Percentiles rank a stretch among this genome's conserved stretches.
Evolutionary conservation across 2,888 invertebrate species (phyloP).

Genomic region (Zelleria hepariella): DNA sequence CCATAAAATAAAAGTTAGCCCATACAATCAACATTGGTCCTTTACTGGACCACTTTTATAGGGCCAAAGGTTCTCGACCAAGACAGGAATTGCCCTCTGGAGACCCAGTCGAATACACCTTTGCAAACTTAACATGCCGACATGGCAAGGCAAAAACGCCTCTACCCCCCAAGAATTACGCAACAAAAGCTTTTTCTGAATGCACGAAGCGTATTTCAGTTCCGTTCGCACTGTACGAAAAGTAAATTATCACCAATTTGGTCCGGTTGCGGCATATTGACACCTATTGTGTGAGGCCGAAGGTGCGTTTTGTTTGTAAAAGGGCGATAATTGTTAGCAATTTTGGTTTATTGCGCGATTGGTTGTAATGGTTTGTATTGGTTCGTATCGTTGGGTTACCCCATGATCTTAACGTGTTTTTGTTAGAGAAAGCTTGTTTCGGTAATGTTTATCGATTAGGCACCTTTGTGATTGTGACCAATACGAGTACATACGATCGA

Average conservation of each 20-base stretch:
- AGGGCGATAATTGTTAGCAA: neutral
- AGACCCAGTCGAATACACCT: neutral
- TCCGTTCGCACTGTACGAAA: neutral
- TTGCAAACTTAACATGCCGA: neutral
- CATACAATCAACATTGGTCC: conserved; percentile 24
- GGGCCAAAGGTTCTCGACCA: neutral
- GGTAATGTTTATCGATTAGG: neutral
- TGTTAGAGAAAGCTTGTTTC: neutral
- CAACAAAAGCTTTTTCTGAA: neutral
- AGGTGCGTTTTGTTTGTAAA: neutral
- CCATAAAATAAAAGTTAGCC: conserved; percentile 29
- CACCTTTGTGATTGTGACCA: too few species aligned
- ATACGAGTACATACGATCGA: too few species aligned
- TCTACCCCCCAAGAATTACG: neutral
- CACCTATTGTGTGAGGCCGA: neutral
- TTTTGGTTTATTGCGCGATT: neutral
- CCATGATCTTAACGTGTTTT: neutral
- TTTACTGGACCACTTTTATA: neutral
- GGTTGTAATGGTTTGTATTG: neutral
- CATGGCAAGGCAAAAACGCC: neutral
- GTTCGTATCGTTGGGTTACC: too few species aligned
- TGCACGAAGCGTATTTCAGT: neutral
- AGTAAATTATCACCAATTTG: neutral
- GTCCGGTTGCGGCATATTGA: neutral
- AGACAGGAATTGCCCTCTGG: neutral